Conservation (phyloP, 2,797 vertebrate species). For the Crypturellus tataupa region DNA sequence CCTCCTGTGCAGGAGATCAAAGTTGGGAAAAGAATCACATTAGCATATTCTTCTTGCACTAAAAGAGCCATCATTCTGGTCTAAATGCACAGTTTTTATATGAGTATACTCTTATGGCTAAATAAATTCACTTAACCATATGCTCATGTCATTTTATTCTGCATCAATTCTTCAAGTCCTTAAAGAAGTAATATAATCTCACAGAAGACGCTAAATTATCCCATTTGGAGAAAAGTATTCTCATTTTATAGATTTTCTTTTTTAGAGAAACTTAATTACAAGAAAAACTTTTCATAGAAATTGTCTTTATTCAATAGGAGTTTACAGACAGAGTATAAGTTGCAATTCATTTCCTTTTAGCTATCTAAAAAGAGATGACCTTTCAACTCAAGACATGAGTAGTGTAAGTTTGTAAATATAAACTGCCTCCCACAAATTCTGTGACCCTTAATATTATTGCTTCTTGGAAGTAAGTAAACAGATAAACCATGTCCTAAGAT, state of each 20-base stretch:
- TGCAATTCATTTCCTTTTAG: neutral
- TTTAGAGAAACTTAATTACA: neutral
- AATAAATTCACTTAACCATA: constrained; percentile 61
- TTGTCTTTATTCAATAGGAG: neutral
- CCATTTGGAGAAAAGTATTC: neutral
- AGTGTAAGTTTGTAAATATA: neutral
- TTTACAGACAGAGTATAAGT: neutral
- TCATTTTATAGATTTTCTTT: neutral
- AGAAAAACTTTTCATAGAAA: neutral
- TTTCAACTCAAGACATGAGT: neutral
- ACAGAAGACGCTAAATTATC: neutral
- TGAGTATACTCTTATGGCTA: neutral
- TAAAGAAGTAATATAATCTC: neutral
- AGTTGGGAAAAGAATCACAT: neutral
- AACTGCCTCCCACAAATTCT: neutral
- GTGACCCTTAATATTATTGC: neutral
- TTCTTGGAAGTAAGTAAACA: neutral
- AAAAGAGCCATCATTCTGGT: constrained; percentile 14
- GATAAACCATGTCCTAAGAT: neutral
- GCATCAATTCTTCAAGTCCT: neutral
- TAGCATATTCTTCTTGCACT: neutral
- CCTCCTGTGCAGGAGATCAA: constrained; percentile 6
- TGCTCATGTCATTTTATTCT: constrained; percentile 27
- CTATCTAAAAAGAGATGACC: neutral
- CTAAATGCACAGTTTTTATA: constrained; percentile 46